Percentiles rank a stretch among this genome's conserved stretches.
phyloP scores from a whole-genome alignment of 2,797 vertebrate species.

The Numenius phaeopus region DNA sequence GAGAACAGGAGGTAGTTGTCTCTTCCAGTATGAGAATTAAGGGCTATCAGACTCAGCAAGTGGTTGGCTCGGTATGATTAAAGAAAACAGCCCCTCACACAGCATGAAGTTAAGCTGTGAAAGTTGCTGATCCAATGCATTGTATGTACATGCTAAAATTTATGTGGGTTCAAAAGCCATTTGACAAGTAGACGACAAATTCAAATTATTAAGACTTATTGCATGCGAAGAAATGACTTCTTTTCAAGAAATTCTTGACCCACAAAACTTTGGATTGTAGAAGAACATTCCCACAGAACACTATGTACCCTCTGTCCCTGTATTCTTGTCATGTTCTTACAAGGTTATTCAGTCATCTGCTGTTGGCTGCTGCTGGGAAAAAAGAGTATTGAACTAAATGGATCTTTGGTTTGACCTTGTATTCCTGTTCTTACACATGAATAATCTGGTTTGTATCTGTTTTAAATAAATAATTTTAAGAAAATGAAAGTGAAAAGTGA shows the following conservation, averaged over 20 bases:
- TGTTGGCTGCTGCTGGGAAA: neutral
- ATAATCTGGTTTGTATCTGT: neutral
- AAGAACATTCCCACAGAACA: neutral
- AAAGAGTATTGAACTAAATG: neutral
- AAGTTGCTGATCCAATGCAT: neutral
- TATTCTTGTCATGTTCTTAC: neutral
- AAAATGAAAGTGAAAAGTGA: neutral
- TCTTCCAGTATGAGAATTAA: neutral
- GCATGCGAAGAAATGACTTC: neutral
- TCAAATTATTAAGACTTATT: neutral
- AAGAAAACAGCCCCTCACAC: neutral
- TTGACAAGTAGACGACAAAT: neutral
- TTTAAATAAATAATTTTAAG: neutral
- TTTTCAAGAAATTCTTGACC: neutral
- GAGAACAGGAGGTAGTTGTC: neutral
- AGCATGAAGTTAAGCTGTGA: neutral
- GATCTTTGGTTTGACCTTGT: neutral
- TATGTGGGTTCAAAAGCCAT: neutral
- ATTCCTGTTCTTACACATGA: neutral
- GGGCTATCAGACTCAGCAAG: neutral
- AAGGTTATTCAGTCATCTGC: neutral
- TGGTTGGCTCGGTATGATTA: neutral
- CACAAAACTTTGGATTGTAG: neutral
- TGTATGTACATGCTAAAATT: neutral
- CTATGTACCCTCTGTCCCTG: rapidly evolving